phyloP scores from a whole-genome alignment of 2,797 vertebrate species.

The Halcyon badia region DNA sequence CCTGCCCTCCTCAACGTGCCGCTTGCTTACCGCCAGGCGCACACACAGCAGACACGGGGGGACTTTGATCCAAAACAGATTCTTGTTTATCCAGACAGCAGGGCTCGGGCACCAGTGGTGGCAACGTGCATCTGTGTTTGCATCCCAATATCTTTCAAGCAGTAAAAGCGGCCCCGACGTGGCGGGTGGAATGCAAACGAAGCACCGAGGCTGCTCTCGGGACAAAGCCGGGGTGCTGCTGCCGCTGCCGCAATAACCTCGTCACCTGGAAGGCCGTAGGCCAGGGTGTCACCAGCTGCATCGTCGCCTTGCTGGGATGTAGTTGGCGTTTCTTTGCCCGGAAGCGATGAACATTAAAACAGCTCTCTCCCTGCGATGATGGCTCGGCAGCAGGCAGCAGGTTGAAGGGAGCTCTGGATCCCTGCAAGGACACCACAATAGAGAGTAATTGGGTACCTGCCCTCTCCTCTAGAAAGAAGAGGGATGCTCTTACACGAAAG shows the following conservation, averaged over 20 bases:
- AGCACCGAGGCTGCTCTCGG: rapidly evolving
- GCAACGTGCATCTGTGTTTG: neutral
- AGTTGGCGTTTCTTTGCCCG: neutral
- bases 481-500: neutral
- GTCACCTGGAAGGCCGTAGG: neutral
- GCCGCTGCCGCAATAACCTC: neutral
- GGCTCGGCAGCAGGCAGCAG: neutral
- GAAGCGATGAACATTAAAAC: neutral
- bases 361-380: neutral
- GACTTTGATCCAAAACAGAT: neutral
- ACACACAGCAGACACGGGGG: neutral
- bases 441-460: neutral
- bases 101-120: neutral
- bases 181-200: neutral
- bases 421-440: neutral
- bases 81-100: constrained; percentile 33
- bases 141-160: neutral
- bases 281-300: neutral
- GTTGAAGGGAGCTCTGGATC: neutral
- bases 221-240: neutral
- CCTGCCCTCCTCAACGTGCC: neutral
- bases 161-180: rapidly evolving
- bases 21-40: neutral
- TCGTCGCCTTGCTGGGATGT: rapidly evolving
- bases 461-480: neutral